Evolutionary conservation across 2,113 vertebrate genomes (phyloP).

Genomic region (Anhinga anhinga): DNA sequence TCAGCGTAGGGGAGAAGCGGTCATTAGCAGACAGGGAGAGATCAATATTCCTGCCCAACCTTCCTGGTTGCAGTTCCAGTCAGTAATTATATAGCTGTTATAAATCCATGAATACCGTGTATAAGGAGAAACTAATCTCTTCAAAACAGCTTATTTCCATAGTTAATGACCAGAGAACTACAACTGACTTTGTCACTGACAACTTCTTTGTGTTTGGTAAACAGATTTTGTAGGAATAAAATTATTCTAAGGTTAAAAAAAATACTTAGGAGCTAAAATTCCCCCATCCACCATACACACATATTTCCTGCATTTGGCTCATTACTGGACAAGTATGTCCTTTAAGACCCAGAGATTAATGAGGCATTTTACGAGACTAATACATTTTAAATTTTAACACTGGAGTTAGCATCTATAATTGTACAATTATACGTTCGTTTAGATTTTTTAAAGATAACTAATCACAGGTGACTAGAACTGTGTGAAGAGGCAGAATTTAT

Average conservation of each 20-base stretch:
- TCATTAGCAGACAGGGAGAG: constrained; percentile 1
- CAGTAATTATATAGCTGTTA: constrained; percentile 61
- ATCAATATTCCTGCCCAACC: constrained; percentile 58
- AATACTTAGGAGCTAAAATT: neutral
- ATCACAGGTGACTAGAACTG: constrained; percentile 67
- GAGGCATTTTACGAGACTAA: constrained; percentile 78
- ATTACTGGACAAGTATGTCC: constrained; percentile 72
- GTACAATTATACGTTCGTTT: constrained; percentile 76
- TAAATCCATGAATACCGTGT: constrained; percentile 46
- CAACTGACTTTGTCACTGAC: neutral
- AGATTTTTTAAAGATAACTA: constrained; percentile 69
- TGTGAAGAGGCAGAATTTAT: constrained; percentile 60
- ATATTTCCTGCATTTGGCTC: constrained; percentile 63
- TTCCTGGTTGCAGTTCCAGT: constrained; percentile 37
- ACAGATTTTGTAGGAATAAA: neutral
- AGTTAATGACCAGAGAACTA: constrained; percentile 61
- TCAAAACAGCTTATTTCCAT: constrained; percentile 69
- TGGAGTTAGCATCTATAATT: constrained; percentile 73
- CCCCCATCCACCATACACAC: neutral
- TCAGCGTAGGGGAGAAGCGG: neutral
- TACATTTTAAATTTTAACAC: constrained; percentile 77
- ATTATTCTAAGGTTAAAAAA: neutral
- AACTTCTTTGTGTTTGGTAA: neutral
- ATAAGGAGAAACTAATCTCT: constrained; percentile 65
- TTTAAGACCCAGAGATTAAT: constrained; percentile 78